Percentiles rank a stretch among this genome's conserved stretches.
Evolutionary conservation across 1,140 invertebrate species (phyloP).

Genomic region (Pararge aegeria): DNA sequence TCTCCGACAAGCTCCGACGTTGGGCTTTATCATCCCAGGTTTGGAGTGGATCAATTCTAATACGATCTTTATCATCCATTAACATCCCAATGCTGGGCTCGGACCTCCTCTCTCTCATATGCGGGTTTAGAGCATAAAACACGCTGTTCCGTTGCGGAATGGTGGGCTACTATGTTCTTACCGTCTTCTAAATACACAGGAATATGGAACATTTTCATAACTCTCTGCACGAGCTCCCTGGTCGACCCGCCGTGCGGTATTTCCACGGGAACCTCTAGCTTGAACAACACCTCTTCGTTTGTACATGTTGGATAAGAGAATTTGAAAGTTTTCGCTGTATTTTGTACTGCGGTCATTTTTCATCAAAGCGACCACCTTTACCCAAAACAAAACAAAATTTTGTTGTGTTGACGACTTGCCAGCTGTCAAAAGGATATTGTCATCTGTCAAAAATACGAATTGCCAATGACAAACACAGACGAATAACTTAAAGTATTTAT

Average conservation of each 20-base stretch:
- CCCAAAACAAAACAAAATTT: background rate
- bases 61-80: too few species aligned
- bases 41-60: too few species aligned
- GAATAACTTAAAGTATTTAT: conserved; percentile 11
- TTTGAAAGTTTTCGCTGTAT: conserved; percentile 76
- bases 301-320: conserved; percentile 82
- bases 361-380: background rate
- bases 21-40: too few species aligned
- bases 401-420: background rate
- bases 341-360: conserved; percentile 59
- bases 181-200: conserved; percentile 85
- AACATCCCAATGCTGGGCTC: too few species aligned
- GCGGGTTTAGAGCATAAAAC: background rate
- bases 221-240: conserved; percentile 83
- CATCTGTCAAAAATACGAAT: background rate
- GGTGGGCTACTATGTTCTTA: background rate
- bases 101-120: too few species aligned
- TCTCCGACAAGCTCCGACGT: too few species aligned
- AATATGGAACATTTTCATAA: conserved; percentile 85
- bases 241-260: conserved; percentile 82
- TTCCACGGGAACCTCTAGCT: conserved; percentile 82
- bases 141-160: background rate
- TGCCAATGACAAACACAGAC: too few species aligned
- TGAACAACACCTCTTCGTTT: conserved; percentile 79
- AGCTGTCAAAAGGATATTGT: background rate